Evolutionary conservation across 1,140 invertebrate species (phyloP), one percentile per base, ranked within the genome.

Genomic region (Heliothis subflexa): DNA sequence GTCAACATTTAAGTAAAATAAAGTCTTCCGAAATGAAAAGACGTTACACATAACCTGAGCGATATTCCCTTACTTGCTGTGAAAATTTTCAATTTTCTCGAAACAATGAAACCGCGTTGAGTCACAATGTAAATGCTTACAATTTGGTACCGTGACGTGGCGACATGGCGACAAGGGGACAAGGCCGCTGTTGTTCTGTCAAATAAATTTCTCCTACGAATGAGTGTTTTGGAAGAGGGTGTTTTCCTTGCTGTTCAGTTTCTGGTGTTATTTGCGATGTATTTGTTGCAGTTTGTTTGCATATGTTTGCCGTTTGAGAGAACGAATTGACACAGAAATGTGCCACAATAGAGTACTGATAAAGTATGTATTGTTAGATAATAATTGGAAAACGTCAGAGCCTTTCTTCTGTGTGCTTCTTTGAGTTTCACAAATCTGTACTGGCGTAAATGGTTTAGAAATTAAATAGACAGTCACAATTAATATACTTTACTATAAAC

Each of bases 11-110:
- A 76, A 16, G 47, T 77, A 68, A 47, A 77, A 77, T 77, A 66
- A 57, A 77, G 61, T 40, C 21, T 28, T 68, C 62, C 49, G 2
- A 21, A 77, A 77, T 80, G 61, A 72, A 75, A 78, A 70, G 57
- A 21, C 76, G 40, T 78, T 71, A 62, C 80, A 61, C 66, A 75
- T 64, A 72, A 73, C 50, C 70, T 77, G 72, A 79, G 40, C 59
- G 78, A 79, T 82, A 77, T 82, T 82, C 79, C 78, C 78, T 82
- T 59, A 72, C 18, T 11, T 57, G n/a, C 77, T 68, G 78, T 82
- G 81, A 82, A 82, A 81, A 82, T 82, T 79, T 77, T 77, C 81
- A 82, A 82, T 82, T 82, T 82, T 66, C 78, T 71, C 78, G 33
- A 76, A 79, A 82, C 81, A 82, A 82, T 82, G 73, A 79, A 82